Evolutionary conservation across 2,888 invertebrate species (phyloP).

Genomic region (Esperia sulphurella): DNA sequence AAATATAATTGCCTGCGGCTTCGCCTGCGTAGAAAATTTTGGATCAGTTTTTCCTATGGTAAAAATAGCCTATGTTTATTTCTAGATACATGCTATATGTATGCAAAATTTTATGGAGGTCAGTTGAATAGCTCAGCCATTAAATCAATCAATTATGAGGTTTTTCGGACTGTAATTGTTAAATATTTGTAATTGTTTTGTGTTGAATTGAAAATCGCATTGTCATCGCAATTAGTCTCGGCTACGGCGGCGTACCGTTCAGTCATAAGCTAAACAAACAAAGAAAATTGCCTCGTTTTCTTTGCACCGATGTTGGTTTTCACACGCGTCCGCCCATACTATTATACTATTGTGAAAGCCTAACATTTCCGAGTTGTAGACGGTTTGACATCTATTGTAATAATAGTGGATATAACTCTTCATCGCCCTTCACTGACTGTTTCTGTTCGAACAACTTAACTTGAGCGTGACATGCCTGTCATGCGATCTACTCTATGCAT

Average conservation of each 20-base stretch:
- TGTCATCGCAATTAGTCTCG: too few species aligned
- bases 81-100: too few species aligned
- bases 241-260: neutral
- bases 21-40: too few species aligned
- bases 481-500: neutral
- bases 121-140: too few species aligned
- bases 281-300: conserved; percentile 22
- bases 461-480: neutral
- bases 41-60: too few species aligned
- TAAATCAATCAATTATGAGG: too few species aligned
- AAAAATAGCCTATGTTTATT: too few species aligned
- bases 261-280: conserved; percentile 10
- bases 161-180: too few species aligned
- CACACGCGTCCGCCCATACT: conserved; percentile 20
- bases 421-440: neutral
- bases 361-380: conserved; percentile 31
- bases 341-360: conserved; percentile 30
- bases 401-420: conserved; percentile 10
- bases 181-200: too few species aligned
- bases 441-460: conserved; percentile 2
- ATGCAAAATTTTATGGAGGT: too few species aligned
- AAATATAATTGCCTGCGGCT: too few species aligned
- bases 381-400: conserved; percentile 42
- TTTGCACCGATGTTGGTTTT: conserved; percentile 21
- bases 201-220: too few species aligned